Conservation (phyloP, 2,113 vertebrate species). For the Pelmatolapia mariae region DNA sequence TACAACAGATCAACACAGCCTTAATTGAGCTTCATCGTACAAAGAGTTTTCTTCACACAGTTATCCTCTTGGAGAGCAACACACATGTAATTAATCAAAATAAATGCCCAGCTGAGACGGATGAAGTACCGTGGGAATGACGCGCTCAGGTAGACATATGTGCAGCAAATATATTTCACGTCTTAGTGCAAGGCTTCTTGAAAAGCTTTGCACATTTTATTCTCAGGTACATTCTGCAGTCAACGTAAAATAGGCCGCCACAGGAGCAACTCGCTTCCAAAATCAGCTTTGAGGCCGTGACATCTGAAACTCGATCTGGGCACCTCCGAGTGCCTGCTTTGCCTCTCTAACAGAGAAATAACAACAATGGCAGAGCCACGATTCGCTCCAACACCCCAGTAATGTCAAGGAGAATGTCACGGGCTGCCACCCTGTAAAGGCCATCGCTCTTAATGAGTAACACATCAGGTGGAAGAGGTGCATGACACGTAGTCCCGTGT, state of each 20-base stretch:
- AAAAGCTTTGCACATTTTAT: not conserved
- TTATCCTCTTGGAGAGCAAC: not conserved
- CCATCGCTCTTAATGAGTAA: conserved; percentile 5
- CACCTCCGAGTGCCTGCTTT: not conserved
- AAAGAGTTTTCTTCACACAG: conserved; percentile 3
- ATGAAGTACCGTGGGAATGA: not conserved
- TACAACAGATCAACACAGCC: conserved; percentile 36
- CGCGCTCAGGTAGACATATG: not conserved
- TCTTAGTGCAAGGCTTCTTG: not conserved
- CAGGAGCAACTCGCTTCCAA: not conserved
- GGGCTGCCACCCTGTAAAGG: not conserved
- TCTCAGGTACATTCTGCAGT: not conserved
- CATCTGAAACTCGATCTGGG: conserved; percentile 45
- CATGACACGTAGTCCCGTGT: not conserved
- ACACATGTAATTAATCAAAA: conserved; percentile 40
- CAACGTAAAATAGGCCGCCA: not conserved
- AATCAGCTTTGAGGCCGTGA: conserved; percentile 16
- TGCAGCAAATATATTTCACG: not conserved
- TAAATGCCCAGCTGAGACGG: not conserved
- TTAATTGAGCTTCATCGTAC: conserved; percentile 29
- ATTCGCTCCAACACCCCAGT: not conserved
- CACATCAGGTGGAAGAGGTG: not conserved
- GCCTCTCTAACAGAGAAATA: conserved; percentile 20
- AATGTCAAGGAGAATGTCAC: conserved; percentile 46
- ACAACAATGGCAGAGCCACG: conserved; percentile 32